Conservation (phyloP, 2,113 vertebrate species). For the Oncorhynchus kisutch region DNA sequence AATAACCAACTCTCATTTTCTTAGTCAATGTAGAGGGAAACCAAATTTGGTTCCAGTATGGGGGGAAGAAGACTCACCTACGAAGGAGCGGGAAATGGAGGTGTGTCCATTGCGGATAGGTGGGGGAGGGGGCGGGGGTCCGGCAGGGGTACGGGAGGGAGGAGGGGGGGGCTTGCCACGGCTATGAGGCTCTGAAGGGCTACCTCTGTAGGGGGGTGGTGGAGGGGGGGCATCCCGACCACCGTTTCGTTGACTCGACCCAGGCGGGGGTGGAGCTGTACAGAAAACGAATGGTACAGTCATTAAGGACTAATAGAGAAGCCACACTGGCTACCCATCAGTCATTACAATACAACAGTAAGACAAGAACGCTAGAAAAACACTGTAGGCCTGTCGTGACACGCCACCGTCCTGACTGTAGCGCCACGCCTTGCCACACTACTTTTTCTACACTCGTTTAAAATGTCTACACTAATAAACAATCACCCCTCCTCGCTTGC, state of each 20-base stretch:
- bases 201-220: conserved; percentile 83
- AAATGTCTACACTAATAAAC: too few relatives aligned
- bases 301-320: too few relatives aligned
- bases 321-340: too few relatives aligned
- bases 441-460: too few relatives aligned
- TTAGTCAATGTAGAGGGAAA: not conserved
- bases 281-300: not conserved
- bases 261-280: conserved; percentile 76
- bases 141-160: conserved; percentile 79
- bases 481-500: too few relatives aligned
- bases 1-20: too few relatives aligned
- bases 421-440: too few relatives aligned
- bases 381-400: not conserved
- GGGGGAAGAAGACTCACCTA: conserved; percentile 79
- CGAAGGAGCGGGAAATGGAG: conserved; percentile 79
- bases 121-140: conserved; percentile 84
- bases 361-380: not conserved
- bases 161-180: conserved; percentile 87
- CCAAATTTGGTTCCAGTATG: not conserved
- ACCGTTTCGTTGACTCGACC: conserved; percentile 67
- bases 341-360: not conserved
- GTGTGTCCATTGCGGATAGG: conserved; percentile 87
- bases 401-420: too few relatives aligned
- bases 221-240: conserved; percentile 83
- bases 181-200: conserved; percentile 69